Base-by-base conservation (phyloP, 2,888 invertebrate species). In the Ernsta delagoae region DNA sequence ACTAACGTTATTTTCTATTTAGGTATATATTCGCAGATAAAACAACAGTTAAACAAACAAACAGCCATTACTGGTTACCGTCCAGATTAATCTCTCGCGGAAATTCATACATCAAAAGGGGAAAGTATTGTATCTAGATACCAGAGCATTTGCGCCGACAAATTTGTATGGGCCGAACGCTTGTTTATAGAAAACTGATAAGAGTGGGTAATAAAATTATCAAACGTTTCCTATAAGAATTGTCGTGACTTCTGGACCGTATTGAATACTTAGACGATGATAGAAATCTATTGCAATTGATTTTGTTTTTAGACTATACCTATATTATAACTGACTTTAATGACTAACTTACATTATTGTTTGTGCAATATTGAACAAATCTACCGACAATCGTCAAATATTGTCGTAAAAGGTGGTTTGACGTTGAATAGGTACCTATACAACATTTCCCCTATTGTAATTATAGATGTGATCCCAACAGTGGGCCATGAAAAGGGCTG, bases 51-150 rank as follows among this genome's bases (percentile, higher is more conserved):
- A 31, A 31, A 31, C 31, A 31, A 54, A 31, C 31, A 31, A 31
- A 54, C 9, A 54, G 7, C 16, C 7, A 9, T 36, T n/a, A 54
- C 45, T 64, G 12, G 56, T 45, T 12, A 45, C 39, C 8, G 57
- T 43, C 48, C 8, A 59, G 65, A 65, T 65, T 59, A 59, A 65
- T 65, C 50, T 59, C 50, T 50, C 31, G 39, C 65, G 65, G 65
- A 65, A 65, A 65, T 59, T 50, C 65, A 65, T 65, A 59, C 48
- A 59, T 65, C 65, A 65, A 65, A 3, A 5, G 45, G 65, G 50
- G 65, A 59, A 65, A 65, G 65, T 59, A 48, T 24, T 16, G 16
- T 59, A 65, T 45, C 48, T 56, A 54, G 54, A 41, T 64, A 57
- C 54, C 11, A 12, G 59, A 65, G 65, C 31, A 50, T 50, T 50